Evolutionary conservation across 1,140 invertebrate species (phyloP), one percentile per base, ranked within the genome.

Genomic region (Phymorhynchus buccinoides): DNA sequence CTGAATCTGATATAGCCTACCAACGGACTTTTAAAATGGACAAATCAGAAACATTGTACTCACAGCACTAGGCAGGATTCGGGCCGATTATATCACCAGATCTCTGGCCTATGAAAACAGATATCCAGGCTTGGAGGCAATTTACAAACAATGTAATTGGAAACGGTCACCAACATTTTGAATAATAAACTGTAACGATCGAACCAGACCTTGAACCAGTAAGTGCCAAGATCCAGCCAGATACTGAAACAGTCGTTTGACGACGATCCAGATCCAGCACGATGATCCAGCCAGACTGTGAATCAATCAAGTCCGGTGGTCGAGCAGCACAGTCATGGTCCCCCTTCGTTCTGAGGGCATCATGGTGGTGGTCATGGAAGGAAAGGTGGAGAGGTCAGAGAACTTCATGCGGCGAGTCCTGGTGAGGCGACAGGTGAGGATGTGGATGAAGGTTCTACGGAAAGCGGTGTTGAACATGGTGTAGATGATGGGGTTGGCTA

Each of bases 401-500:
- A 83, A 83, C 62, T 44, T 71, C 39, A 71, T 71, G 56, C 81
- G 81, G 39, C 66, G 81, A n/a, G 80, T 41, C 30, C 62, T 41
- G 12, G 35, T 18, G 32, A 87, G 84, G 35, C 81, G 83, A 56
- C 90, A 90, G 48, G 90, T 93, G 0, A 94, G 85, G 48, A 94
- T 92, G 52, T 87, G 88, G 52, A 91, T 87, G 84, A 93, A 93
- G 35, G 92, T 91, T 42, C 89, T 84, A 16, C 93, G 87, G 87
- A 94, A 94, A 39, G 91, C 88, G 12, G 91, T 93, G 84, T 93
- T 94, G 84, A 94, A 93, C 90, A 93, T 93, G 1, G 93, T 93
- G 79, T 94, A 94, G 68, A 94, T 93, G 84, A 94, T 92, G n/a
- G 93, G 93, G 82, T 94, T 94, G 39, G 92, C 91, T 75, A 93